Percentiles rank a stretch among this genome's conserved stretches.
phyloP scores from a whole-genome alignment of 2,888 invertebrate species.

The Parthenolecanium corni region DNA sequence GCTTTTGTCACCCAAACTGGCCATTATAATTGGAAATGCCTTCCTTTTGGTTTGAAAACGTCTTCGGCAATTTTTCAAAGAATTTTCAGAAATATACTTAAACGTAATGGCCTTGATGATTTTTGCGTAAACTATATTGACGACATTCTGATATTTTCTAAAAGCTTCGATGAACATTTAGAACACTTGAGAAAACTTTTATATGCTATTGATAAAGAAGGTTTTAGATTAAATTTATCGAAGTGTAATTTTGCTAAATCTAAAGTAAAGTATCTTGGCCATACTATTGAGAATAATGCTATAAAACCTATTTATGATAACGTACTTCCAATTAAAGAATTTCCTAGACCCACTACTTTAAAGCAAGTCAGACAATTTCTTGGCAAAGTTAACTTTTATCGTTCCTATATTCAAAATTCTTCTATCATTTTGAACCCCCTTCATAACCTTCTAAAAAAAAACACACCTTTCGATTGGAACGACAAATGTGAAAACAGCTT shows the following conservation, averaged over 20 bases:
- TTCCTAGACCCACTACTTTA: conserved; percentile 14
- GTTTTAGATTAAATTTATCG: conserved; percentile 15
- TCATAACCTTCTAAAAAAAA: conserved; percentile 30
- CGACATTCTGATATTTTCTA: conserved; percentile 29
- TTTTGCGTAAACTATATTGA: conserved; percentile 4
- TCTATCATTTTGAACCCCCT: conserved; percentile 3
- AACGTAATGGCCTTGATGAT: background rate
- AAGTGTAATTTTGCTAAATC: conserved; percentile 17
- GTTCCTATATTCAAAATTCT: conserved; percentile 19
- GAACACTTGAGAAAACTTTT: conserved; percentile 31
- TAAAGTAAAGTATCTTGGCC: conserved; percentile 17
- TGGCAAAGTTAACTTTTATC: conserved; percentile 29
- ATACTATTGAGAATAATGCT: conserved; percentile 21
- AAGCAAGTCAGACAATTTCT: conserved; percentile 26
- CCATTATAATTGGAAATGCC: conserved; percentile 2
- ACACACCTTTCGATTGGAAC: conserved; percentile 30
- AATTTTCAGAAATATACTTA: background rate
- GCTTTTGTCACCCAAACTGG: conserved; percentile 22
- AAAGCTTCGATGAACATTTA: conserved; percentile 33
- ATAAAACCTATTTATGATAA: conserved; percentile 27
- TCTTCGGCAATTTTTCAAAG: conserved; percentile 4
- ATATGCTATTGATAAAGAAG: conserved; percentile 30
- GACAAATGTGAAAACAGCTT: conserved; percentile 31
- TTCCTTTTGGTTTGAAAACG: conserved; percentile 26
- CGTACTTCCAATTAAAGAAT: conserved; percentile 18